These are phyloP conservation scores for Lucinisca nassula DNA, from an alignment of 2,888 invertebrate species.

Conservation along the genomic window DNA sequence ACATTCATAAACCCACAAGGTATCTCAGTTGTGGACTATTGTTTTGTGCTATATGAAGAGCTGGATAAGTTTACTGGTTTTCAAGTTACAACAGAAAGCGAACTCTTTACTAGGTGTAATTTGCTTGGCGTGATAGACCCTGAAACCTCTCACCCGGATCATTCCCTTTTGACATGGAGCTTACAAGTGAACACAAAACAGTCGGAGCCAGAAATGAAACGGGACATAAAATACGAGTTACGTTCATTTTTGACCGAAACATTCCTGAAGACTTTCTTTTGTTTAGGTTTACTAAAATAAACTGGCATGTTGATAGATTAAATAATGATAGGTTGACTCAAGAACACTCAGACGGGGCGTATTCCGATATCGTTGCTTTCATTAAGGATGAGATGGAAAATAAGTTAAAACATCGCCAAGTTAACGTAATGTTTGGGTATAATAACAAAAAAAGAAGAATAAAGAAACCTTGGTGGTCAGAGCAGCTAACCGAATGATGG, in stretches of 20 bases:
- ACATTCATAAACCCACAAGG: conserved; percentile 10
- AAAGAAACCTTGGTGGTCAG: background rate
- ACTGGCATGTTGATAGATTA: background rate
- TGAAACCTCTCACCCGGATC: background rate
- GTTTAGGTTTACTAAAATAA: background rate
- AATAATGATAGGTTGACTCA: background rate
- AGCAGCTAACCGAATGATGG: background rate
- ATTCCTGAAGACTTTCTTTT: background rate
- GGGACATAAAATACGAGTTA: background rate
- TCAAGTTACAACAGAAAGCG: background rate
- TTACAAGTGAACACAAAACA: background rate
- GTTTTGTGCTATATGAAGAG: background rate
- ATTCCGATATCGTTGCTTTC: background rate
- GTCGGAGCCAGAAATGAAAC: background rate
- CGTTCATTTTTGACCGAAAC: background rate
- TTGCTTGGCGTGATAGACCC: background rate
- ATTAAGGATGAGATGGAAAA: background rate
- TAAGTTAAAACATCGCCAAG: background rate
- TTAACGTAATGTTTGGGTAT: background rate
- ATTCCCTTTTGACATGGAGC: background rate
- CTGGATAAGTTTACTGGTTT: conserved; percentile 14
- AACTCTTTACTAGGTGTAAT: background rate
- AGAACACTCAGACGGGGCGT: background rate
- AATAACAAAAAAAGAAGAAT: background rate
- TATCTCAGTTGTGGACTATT: conserved; percentile 20